Base-by-base conservation (phyloP, 2,888 invertebrate species). In the Tipula vernalis region DNA sequence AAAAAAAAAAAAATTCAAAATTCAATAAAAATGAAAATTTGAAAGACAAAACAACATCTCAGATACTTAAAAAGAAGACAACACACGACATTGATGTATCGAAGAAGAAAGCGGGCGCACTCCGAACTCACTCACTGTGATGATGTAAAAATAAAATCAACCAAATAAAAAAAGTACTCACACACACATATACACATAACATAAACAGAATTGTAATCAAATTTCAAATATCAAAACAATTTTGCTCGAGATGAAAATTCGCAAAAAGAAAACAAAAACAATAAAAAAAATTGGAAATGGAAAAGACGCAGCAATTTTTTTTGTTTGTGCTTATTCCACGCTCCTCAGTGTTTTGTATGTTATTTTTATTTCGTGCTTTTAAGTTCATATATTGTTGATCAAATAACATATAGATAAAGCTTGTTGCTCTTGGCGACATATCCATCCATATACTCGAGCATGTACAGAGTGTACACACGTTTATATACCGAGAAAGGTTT, bases 191-290 rank as follows among this genome's bases (percentile, higher is more conserved):
- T 28, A 28, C 28, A 71, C 10, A 71, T 28, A 71, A 71, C 71
- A 71, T 71, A 71, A 71, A 71, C 71, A 71, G 71, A 71, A 71
- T 71, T 71, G 71, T 71, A 71, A 71, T 71, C 71, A 71, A 71
- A 71, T 71, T 71, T 71, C 71, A 71, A 18, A 71, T 71, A 71
- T 71, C 71, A 71, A 71, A 71, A 71, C 71, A 71, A 71, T 71
- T 71, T 71, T 57, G 15, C 15, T 71, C 28, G 13, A 28, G 10
- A 28, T 28, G 71, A 71, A 71, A 71, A 28, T 71, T 71, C 18
- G 71, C 28, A 71, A 71, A 28, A 15, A 57, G n/a, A n/a, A n/a
- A n/a, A 51, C 12, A n/a, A 51, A 12, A 5, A 51, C n/a, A n/a
- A n/a, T n/a, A 51, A n/a, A 57, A 18, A 57, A 18, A 6, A 15